Evolutionary conservation across 2,113 vertebrate species (phyloP).

Genomic region (Excalfactoria chinensis): DNA sequence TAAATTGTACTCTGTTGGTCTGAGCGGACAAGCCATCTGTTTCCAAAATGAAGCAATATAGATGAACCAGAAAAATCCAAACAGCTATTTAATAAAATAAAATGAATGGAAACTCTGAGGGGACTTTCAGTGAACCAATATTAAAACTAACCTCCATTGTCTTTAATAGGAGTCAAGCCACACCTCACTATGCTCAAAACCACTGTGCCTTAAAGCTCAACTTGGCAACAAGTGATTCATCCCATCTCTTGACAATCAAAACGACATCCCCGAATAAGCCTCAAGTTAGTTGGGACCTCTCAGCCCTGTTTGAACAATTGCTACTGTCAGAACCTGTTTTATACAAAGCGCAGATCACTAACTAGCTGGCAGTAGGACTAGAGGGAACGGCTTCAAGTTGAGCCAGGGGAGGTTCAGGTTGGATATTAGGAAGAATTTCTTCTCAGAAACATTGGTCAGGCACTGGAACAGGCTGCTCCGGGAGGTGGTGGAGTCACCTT

Average conservation of each 20-base stretch:
- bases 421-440: too few species aligned
- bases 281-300: background rate
- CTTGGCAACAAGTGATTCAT: background rate
- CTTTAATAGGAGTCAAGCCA: background rate
- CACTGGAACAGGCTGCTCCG: too few species aligned
- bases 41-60: fast-evolving
- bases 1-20: background rate
- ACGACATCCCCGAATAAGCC: background rate
- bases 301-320: background rate
- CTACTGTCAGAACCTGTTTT: background rate
- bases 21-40: background rate
- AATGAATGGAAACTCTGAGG: background rate
- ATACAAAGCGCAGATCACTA: background rate
- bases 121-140: background rate
- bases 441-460: too few species aligned
- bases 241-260: background rate
- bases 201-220: background rate
- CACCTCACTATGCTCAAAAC: background rate
- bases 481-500: too few species aligned
- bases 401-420: too few species aligned
- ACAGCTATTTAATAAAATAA: background rate
- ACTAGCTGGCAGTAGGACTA: too few species aligned
- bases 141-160: background rate
- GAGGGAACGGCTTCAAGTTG: too few species aligned
- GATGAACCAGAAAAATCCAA: background rate